Base-by-base conservation (phyloP, 2,797 vertebrate species). In the Falco novaeseelandiae region DNA sequence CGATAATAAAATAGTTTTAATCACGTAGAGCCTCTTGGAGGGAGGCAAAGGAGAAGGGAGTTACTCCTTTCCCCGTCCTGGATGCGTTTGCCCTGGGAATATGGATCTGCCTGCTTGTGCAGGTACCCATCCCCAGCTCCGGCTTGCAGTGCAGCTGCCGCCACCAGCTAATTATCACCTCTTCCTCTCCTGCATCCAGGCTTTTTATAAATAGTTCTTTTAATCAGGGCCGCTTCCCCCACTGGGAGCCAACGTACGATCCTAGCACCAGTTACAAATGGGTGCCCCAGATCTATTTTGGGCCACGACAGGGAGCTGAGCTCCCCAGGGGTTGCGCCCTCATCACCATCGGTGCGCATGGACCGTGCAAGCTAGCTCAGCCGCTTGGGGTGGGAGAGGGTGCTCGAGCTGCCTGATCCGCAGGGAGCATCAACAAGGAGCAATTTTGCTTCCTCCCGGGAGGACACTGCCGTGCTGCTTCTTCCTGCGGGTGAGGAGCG, bases 171-270 rank as follows among this genome's bases (percentile, higher is more conserved):
- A 96, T 97, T 94, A 94, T 78, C 71, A 65, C 90, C 67, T 90
- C 74, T 92, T 65, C 86, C 88, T 79, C 67, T 71, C 73, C 80
- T 2, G 14, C 77, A 93, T 26, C 63, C 90, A 85, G 90, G 87
- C 66, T 87, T 63, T 96, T 96, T 92, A 96, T 92, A 96, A 97
- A 96, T 97, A 97, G 93, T 96, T 93, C 92, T 80, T 94, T 83
- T 97, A 97, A 97, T 97, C 93, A 90, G 94, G 93, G 78, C 88
- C 1, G 4, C 74, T 70, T 79, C 38, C 59, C 84, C 62, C 90
- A 2, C 38, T 0, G 79, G 96, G 95, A 95, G 54, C 42, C 27
- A 0, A 9, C 5, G 62, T 42, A 38, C 83, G 32, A 9, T 38
- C 44, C 62, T 32, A 63, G 93, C 67, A 23, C 57, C 0, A 2